Evolutionary conservation across 2,888 invertebrate genomes (phyloP), one percentile per base, ranked within the genome.

Genomic region (Cloeon dipterum): DNA sequence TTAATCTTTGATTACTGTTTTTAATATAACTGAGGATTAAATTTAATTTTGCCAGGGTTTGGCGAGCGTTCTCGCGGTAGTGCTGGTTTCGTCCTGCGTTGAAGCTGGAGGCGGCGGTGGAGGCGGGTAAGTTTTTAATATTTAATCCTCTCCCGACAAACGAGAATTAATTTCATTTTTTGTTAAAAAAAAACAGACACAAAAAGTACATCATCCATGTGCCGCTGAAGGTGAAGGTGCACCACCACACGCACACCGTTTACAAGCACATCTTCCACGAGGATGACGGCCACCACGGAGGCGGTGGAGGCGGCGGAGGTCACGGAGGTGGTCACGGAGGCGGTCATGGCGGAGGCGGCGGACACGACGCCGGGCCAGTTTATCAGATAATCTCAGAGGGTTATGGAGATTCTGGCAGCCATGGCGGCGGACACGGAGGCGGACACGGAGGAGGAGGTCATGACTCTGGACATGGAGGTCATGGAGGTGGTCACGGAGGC

Each of bases 241-340:
- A 74, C 47, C 74, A 78, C 47, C 77, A 78, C 49, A 78, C 75
- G 37, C 77, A 77, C 50, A 79, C 78, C 32, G 68, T 75, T 32
- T 73, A 73, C 44, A 77, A 78, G 48, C 74, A 76, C 50, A 59
- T 77, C 19, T 73, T 71, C 47, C 70, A 70, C 47, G 63, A 63
- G 43, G 62, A 64, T 25, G 66, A 63, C 3, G 65, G 56, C 32
- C 58, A 61, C 33, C 65, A 65, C 26, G 63, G 62, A 5, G 25
- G 26, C 11, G 25, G 39, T 11, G 13, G 20, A 26, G 37, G 36
- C 11, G 36, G 32, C 2, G 39, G 39, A 13, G 37, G 37, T 3
- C 16, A 20, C 14, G 39, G 36, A 37, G n/a, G 16, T 5, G 29
- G 29, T 7, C 21, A 34, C 20, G 36, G 35, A 8, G 26, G 35